A percentile compares a stretch with the other conserved stretches of the same genome.
These are phyloP conservation scores for Coreius guichenoti DNA, from an alignment of 2,797 vertebrate species.

Conservation along the genomic window DNA sequence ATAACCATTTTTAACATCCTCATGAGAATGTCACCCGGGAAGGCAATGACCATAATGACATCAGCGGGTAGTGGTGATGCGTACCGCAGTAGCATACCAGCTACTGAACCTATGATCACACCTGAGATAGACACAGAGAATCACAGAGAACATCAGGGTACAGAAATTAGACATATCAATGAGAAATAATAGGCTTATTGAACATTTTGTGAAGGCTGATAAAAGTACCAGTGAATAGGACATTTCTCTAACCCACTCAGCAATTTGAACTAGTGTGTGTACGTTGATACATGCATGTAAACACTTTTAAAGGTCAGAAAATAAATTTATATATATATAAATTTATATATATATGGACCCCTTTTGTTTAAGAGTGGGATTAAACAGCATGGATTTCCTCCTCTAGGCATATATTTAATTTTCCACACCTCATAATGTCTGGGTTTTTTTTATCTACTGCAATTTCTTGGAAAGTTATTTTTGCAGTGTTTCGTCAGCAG, in stretches of 20 bases:
- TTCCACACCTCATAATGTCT: too few relatives aligned
- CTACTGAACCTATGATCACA: constrained; percentile 89
- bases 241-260: not conserved
- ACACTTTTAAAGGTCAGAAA: too few relatives aligned
- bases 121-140: constrained; percentile 74
- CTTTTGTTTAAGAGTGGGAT: too few relatives aligned
- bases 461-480: too few relatives aligned
- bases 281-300: not conserved
- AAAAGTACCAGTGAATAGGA: not conserved
- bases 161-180: not conserved
- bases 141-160: constrained; percentile 25
- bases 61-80: constrained; percentile 91
- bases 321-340: too few relatives aligned
- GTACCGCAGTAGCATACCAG: constrained; percentile 89
- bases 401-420: too few relatives aligned
- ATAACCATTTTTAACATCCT: constrained; percentile 99
- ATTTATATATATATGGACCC: too few relatives aligned
- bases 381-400: too few relatives aligned
- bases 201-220: not conserved
- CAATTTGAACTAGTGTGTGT: not conserved
- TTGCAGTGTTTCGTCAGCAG: too few relatives aligned
- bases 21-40: constrained; percentile 98
- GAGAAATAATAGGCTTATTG: not conserved
- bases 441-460: too few relatives aligned
- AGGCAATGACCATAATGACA: constrained; percentile 92